Percentiles rank a stretch among this genome's conserved stretches.
Evolutionary conservation across 2,888 invertebrate species (phyloP).

Genomic region (Sinohyriopsis cumingii): DNA sequence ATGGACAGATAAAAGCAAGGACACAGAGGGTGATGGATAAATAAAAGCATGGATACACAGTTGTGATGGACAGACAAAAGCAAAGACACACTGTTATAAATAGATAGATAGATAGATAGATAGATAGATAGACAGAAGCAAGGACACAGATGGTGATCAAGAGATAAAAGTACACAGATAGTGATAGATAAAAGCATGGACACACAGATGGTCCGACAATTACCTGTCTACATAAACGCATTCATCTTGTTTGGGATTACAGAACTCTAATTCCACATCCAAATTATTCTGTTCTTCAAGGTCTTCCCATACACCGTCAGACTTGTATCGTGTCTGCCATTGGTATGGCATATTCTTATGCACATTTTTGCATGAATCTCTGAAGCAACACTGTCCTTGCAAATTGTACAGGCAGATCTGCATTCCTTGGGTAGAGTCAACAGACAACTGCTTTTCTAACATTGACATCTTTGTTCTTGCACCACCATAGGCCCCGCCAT

Average conservation of each 20-base stretch:
- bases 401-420: conserved; percentile 42
- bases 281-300: conserved; percentile 24
- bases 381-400: conserved; percentile 39
- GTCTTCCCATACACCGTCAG: conserved; percentile 29
- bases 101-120: too few species aligned
- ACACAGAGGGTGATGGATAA: too few species aligned
- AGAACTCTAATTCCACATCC: conserved; percentile 35
- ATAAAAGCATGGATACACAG: too few species aligned
- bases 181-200: too few species aligned
- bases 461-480: conserved; percentile 1
- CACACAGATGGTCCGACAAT: too few species aligned
- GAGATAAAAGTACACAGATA: too few species aligned
- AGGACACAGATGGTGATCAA: too few species aligned
- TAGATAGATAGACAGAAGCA: too few species aligned
- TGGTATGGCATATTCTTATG: conserved; percentile 44
- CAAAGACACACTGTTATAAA: too few species aligned
- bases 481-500: not conserved
- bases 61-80: too few species aligned
- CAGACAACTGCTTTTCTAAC: conserved; percentile 3
- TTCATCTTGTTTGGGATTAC: conserved; percentile 27
- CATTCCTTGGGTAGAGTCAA: conserved; percentile 6
- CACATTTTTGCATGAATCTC: conserved; percentile 31
- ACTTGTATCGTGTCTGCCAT: conserved; percentile 36
- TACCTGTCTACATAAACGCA: conserved; percentile 9
- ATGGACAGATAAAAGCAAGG: too few species aligned